Base-by-base conservation (phyloP, 2,888 invertebrate genomes). In the Drosophila planitibia region DNA sequence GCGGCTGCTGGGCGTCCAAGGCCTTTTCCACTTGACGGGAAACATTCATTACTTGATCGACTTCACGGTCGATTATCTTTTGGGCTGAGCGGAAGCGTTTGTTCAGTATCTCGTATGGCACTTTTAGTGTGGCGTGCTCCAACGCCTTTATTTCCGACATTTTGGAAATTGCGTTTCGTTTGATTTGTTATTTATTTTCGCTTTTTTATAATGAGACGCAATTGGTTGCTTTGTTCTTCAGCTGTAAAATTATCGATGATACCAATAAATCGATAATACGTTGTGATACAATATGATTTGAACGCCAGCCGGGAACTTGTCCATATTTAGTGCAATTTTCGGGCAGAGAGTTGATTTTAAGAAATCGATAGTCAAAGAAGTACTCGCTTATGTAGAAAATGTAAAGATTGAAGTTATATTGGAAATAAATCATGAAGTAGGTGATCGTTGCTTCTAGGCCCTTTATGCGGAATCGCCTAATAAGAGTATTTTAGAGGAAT, bases 61-160 rank as follows among this genome's bases (percentile, higher is more conserved):
- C 97, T 93, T 98, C 99, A 70, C 99, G 95, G 91, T 99, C 99
- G 69, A 99, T 94, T 16, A 97, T 96, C 89, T 99, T 98, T 93
- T 99, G 99, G 3, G 99, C 98, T 54, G 97, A 96, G 65, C 99
- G 96, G 93, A 99, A 99, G 90, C 97, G 98, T 93, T 99, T 99
- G 94, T 99, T 99, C 80, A 99, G 95, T 58, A 99, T 96, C 94
- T 99, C 99, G 92, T 99, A 99, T 2, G 99, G 99, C 79, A 99
- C 98, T 96, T 99, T 99, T 81, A 99, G 95, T 33, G 99, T 98
- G 61, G 98, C 97, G 94, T 99, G 98, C 94, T 99, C 99, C 92
- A 99, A 94, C 80, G 98, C 97, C 94, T 97, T 98, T 76, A 99
- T 95, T 94, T 99, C 98, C 93, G 97, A 96, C 98, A 98, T 98